Evolutionary conservation across 2,797 vertebrate species (phyloP).

Genomic region (Phoeniculus purpureus): DNA sequence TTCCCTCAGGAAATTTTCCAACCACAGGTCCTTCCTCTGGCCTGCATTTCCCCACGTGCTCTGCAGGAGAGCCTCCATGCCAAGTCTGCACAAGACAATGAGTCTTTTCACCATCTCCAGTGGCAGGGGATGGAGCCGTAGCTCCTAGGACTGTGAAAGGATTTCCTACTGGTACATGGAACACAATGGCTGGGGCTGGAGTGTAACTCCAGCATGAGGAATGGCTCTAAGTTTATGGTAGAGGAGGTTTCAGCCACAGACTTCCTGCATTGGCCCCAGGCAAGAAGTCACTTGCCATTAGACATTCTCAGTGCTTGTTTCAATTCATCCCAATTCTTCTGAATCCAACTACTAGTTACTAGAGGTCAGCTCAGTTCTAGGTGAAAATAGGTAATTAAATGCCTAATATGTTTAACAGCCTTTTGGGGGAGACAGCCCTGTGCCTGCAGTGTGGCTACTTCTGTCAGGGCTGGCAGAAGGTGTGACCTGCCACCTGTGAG

Average conservation of each 20-base stretch:
- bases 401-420: neutral
- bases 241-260: neutral
- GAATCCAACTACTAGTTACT: neutral
- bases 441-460: neutral
- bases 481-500: neutral
- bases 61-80: neutral
- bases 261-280: neutral
- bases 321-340: neutral
- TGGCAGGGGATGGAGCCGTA: neutral
- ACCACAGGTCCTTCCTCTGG: neutral
- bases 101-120: neutral
- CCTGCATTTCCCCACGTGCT: neutral
- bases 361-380: constrained; percentile 22
- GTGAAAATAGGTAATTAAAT: constrained; percentile 18
- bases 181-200: neutral
- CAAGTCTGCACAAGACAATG: neutral
- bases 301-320: neutral
- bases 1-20: constrained; percentile 2
- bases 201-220: neutral
- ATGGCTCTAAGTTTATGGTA: neutral
- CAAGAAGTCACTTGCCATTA: neutral
- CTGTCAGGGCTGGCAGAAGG: neutral
- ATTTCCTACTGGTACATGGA: neutral
- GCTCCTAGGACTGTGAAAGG: constrained; percentile 21
- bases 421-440: neutral